Conservation (phyloP, 2,888 invertebrate genomes). For the Syrphus vitripennis region DNA sequence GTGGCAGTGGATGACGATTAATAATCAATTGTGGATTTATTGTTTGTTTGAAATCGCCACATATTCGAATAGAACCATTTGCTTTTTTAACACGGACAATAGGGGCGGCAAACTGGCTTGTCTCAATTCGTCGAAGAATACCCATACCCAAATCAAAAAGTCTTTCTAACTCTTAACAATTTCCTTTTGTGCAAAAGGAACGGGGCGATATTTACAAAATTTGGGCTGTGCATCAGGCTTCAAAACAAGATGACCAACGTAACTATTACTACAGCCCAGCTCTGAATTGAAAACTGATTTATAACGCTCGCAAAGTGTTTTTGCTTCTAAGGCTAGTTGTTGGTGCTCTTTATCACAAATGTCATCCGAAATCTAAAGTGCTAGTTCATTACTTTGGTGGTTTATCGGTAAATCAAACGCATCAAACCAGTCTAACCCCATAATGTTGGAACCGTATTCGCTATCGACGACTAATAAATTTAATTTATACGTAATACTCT, state of each 20-base stretch:
- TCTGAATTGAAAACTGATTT: not conserved
- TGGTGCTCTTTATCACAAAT: not conserved
- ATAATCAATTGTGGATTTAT: not conserved
- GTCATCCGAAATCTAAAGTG: not conserved
- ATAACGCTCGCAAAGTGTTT: not conserved
- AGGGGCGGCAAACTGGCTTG: conserved; percentile 14
- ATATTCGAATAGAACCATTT: not conserved
- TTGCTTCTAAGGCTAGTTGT: not conserved
- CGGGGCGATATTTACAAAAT: conserved; percentile 13
- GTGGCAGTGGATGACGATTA: not conserved
- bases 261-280: conserved; percentile 6
- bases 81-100: not conserved
- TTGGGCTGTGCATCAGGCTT: not conserved
- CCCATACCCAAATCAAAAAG: not conserved
- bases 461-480: not conserved
- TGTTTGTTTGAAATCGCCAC: conserved; percentile 5
- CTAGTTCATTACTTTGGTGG: not conserved
- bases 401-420: not conserved
- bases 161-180: not conserved
- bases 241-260: not conserved
- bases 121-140: not conserved
- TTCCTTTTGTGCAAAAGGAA: not conserved
- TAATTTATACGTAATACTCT: not conserved
- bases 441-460: not conserved
- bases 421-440: conserved; percentile 10